phyloP scores from a whole-genome alignment of 2,113 vertebrate species.

The Cygnus buccinator region DNA sequence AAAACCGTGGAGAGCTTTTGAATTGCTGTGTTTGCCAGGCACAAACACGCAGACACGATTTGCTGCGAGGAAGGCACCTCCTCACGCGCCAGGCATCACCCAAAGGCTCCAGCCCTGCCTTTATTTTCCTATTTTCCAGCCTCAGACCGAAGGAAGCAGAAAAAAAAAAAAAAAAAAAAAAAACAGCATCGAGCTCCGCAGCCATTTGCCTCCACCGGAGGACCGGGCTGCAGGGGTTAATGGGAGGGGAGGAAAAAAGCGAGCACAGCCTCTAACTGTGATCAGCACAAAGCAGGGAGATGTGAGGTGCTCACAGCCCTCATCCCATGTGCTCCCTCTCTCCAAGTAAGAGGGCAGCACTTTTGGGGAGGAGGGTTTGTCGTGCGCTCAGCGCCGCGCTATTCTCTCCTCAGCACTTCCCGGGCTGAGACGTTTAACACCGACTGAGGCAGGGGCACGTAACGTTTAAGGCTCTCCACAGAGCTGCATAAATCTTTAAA shows the following conservation, averaged over 20 bases:
- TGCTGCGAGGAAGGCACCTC: background rate
- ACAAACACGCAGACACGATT: rapidly evolving
- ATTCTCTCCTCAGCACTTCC: background rate
- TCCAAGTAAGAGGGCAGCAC: rapidly evolving
- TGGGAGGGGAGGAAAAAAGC: background rate
- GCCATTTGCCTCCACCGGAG: background rate
- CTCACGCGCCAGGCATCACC: background rate
- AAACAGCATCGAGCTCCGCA: rapidly evolving
- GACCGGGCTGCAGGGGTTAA: background rate
- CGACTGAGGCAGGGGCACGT: background rate
- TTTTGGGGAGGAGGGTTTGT: background rate
- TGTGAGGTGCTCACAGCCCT: background rate
- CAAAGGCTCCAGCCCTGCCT: background rate
- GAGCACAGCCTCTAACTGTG: background rate
- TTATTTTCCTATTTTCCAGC: background rate
- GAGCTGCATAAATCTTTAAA: slow-evolving; percentile 53
- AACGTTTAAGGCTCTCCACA: background rate
- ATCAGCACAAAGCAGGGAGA: background rate
- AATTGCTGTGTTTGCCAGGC: background rate
- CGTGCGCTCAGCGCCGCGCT: background rate
- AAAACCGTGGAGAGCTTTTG: background rate
- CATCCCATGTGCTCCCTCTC: background rate
- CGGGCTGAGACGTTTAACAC: background rate
- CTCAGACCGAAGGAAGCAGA: background rate
- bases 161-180: too few relatives aligned